Conservation (phyloP, 2,797 vertebrate genomes). For the Gallirallus australis region DNA sequence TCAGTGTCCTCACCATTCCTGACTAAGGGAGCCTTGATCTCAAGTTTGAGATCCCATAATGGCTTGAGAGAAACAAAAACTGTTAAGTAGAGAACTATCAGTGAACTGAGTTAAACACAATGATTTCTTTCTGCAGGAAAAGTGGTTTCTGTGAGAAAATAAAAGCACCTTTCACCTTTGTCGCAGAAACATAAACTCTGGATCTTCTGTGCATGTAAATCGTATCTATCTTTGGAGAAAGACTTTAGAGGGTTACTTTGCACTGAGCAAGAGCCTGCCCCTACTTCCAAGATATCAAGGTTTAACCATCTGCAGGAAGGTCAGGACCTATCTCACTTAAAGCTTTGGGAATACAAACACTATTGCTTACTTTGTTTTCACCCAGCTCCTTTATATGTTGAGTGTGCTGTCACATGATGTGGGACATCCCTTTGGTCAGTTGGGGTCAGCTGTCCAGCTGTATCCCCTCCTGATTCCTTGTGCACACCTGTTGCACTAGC, state of each 20-base stretch:
- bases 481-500: no score
- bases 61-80: background rate
- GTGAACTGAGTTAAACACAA: background rate
- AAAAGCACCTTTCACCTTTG: background rate
- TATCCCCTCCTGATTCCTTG: no score
- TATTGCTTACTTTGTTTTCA: no score
- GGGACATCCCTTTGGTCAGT: no score
- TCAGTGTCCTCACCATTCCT: background rate
- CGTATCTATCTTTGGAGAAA: background rate
- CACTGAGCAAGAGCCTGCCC: background rate
- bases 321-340: no score
- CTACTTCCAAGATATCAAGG: background rate
- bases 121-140: background rate
- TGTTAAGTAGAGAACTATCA: background rate
- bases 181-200: background rate
- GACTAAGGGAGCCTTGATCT: background rate
- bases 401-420: no score
- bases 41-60: background rate
- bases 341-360: no score
- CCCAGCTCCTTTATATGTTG: no score
- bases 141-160: background rate
- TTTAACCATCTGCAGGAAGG: no score
- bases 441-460: no score
- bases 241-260: background rate
- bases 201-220: background rate